Evolutionary conservation across 2,888 invertebrate species (phyloP).

Genomic region (Orchestes rusci): DNA sequence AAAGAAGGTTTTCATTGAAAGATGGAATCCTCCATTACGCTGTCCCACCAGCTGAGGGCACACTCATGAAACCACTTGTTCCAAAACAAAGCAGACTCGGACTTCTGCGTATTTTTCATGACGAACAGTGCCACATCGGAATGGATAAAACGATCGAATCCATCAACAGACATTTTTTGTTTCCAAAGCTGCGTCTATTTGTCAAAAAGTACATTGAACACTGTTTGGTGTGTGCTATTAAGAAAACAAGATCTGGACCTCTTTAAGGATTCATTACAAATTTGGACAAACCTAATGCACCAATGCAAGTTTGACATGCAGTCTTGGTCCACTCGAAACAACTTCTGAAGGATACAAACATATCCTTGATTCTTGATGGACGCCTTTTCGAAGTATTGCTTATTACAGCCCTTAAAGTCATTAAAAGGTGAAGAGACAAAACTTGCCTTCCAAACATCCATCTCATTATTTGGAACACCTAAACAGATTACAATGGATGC

Average conservation of each 20-base stretch:
- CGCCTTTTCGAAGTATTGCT: slow-evolving; percentile 25
- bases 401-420: slow-evolving; percentile 21
- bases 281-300: slow-evolving; percentile 18
- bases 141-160: slow-evolving; percentile 27
- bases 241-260: slow-evolving; percentile 24
- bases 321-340: slow-evolving; percentile 18
- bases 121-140: slow-evolving; percentile 30
- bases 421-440: slow-evolving; percentile 23
- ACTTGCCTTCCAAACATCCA: slow-evolving; percentile 16
- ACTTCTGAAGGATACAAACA: slow-evolving; percentile 12
- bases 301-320: slow-evolving; percentile 19
- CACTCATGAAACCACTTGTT: slow-evolving; percentile 4
- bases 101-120: slow-evolving; percentile 28
- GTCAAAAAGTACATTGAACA: slow-evolving; percentile 28
- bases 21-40: slow-evolving; percentile 19
- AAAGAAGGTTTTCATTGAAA: slow-evolving; percentile 24
- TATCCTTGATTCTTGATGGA: slow-evolving; percentile 16
- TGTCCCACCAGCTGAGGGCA: slow-evolving; percentile 3
- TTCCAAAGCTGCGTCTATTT: slow-evolving; percentile 27
- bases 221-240: slow-evolving; percentile 28
- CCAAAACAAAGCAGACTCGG: slow-evolving; percentile 21
- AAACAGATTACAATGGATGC: slow-evolving; percentile 23
- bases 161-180: slow-evolving; percentile 29
- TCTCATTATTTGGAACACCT: slow-evolving; percentile 25
- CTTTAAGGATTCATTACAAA: slow-evolving; percentile 19